phyloP scores from a whole-genome alignment of 2,113 vertebrate genomes.

The Chitala chitala region DNA sequence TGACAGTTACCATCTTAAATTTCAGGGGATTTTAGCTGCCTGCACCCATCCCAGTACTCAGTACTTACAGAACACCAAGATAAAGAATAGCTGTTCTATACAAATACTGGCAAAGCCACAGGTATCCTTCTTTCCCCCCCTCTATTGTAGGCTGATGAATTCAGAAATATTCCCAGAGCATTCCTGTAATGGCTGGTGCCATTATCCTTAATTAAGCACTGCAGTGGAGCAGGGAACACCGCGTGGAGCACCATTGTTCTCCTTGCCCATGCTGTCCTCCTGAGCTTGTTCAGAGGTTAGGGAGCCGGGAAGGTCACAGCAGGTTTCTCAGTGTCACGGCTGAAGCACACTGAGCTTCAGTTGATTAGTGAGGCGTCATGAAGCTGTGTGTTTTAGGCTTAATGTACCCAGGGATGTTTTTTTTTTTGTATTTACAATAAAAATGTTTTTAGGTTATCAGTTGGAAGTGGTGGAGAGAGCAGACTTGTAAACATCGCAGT shows the following conservation, averaged over 20 bases:
- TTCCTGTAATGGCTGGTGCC: conserved; percentile 29
- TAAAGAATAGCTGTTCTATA: conserved; percentile 49
- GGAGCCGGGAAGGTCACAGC: conserved; percentile 57
- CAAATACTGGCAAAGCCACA: conserved; percentile 34
- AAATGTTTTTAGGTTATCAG: too few species aligned
- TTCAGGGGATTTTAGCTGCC: conserved; percentile 45
- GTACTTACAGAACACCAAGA: conserved; percentile 48
- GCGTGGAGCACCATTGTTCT: conserved; percentile 52
- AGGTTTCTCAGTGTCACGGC: conserved; percentile 63
- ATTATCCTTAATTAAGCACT: conserved; percentile 37
- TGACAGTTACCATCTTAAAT: conserved; percentile 32
- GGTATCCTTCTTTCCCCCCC: conserved; percentile 3
- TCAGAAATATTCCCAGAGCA: conserved; percentile 21
- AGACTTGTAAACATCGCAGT: too few species aligned
- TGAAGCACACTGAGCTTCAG: too few species aligned
- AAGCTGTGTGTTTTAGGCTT: too few species aligned
- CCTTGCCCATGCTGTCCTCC: conserved; percentile 39
- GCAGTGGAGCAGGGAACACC: conserved; percentile 36
- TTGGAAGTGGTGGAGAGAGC: too few species aligned
- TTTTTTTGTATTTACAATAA: too few species aligned
- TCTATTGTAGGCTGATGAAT: conserved; percentile 26
- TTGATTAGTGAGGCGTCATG: too few species aligned
- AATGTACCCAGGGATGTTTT: too few species aligned
- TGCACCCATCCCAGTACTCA: conserved; percentile 43
- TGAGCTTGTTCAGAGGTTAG: conserved; percentile 56